Conservation (phyloP, 1,140 invertebrate genomes). For the Eumeta japonica region DNA sequence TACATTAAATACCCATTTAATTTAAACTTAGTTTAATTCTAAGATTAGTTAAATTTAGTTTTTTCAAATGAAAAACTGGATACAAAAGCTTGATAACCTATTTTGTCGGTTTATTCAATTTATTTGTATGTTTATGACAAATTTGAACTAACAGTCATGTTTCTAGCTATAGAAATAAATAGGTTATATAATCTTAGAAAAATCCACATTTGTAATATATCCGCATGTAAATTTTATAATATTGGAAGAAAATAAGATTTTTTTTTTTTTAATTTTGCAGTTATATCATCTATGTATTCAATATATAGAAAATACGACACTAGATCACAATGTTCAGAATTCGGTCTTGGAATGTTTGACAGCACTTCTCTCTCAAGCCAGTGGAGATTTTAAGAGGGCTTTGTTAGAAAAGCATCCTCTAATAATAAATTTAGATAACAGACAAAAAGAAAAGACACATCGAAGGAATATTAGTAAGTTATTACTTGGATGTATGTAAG, state of each 20-base stretch:
- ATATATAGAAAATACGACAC: conserved; percentile 63
- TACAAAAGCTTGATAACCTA: too few relatives aligned
- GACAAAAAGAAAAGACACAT: conserved; percentile 32
- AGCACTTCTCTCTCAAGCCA: conserved; percentile 68
- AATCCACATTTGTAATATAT: too few relatives aligned
- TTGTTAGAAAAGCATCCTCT: conserved; percentile 58
- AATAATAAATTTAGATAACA: conserved; percentile 54
- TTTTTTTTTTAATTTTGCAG: conserved; percentile 45
- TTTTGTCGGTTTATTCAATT: background rate
- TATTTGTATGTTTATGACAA: background rate
- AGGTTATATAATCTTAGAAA: too few relatives aligned
- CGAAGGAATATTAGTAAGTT: conserved; percentile 55
- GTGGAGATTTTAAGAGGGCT: conserved; percentile 59
- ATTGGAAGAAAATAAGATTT: background rate
- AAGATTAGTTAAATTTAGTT: conserved; percentile 1
- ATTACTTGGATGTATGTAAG: too few relatives aligned
- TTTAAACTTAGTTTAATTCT: too few relatives aligned
- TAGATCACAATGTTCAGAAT: conserved; percentile 84
- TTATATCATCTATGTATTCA: conserved; percentile 81
- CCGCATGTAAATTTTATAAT: too few relatives aligned
- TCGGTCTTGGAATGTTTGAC: conserved; percentile 78
- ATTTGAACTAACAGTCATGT: too few relatives aligned
- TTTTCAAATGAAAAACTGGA: too few relatives aligned
- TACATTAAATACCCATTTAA: too few relatives aligned
- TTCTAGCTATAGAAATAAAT: too few relatives aligned